Conservation (phyloP, 2,888 invertebrate genomes). For the Aporophyla nigra region DNA sequence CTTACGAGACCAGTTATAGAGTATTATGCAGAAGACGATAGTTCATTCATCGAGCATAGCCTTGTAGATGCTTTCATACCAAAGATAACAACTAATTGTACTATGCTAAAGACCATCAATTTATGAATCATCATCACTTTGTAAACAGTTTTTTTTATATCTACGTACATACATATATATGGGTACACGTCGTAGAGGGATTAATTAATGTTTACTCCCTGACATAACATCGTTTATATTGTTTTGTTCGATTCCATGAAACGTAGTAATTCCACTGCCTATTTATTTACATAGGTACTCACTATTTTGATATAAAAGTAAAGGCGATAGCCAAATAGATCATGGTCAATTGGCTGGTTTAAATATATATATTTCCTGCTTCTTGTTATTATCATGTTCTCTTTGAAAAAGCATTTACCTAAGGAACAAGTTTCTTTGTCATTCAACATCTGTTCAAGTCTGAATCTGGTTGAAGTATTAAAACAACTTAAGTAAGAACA, state of each 20-base stretch:
- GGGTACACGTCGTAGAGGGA: neutral
- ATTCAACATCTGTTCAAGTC: conserved; percentile 29
- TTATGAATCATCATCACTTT: neutral
- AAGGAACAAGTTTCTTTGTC: conserved; percentile 42
- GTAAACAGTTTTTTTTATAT: conserved; percentile 22
- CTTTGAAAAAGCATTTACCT: conserved; percentile 22
- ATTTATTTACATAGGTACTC: conserved; percentile 16
- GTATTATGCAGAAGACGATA: conserved; percentile 26
- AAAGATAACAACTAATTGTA: conserved; percentile 19
- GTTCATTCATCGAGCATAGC: conserved; percentile 25
- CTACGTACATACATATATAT: neutral
- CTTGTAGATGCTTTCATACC: conserved; percentile 15
- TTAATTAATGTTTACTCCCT: conserved; percentile 14
- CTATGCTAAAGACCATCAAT: neutral
- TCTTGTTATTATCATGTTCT: conserved; percentile 19
- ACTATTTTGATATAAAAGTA: conserved; percentile 13
- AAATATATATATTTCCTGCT: neutral
- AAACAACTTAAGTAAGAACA: conserved; percentile 13
- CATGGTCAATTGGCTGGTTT: neutral
- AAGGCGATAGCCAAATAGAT: neutral
- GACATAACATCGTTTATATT: conserved; percentile 7
- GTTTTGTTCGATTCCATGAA: conserved; percentile 26
- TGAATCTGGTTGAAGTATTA: conserved; percentile 13
- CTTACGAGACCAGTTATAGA: conserved; percentile 30
- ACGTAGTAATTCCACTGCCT: conserved; percentile 1